Conservation (phyloP, 2,888 invertebrate species). For the Agrotis clavis region DNA sequence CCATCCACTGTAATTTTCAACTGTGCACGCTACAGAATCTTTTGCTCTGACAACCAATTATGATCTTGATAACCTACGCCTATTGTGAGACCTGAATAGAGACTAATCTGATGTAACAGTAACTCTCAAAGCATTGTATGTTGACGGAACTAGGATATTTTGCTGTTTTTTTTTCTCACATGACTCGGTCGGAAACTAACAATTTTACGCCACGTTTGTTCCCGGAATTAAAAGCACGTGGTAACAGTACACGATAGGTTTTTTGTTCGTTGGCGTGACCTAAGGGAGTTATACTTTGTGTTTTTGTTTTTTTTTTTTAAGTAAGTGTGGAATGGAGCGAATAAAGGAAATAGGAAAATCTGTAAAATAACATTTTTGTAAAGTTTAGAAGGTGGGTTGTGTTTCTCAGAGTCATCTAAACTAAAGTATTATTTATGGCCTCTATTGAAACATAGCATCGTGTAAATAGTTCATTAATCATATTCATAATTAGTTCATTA, state of each 20-base stretch:
- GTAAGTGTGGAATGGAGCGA: neutral
- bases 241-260: conserved; percentile 13
- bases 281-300: neutral
- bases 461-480: too few species aligned
- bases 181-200: conserved; percentile 48
- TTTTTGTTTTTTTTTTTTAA: conserved; percentile 18
- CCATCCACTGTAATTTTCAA: conserved; percentile 39
- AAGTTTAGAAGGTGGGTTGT: too few species aligned
- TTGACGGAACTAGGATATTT: conserved; percentile 60
- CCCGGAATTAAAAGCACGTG: conserved; percentile 42
- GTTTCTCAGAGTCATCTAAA: too few species aligned
- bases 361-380: too few species aligned
- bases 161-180: conserved; percentile 52
- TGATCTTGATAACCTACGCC: conserved; percentile 65
- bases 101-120: conserved; percentile 73
- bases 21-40: conserved; percentile 48
- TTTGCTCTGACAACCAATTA: conserved; percentile 75
- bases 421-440: too few species aligned
- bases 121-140: conserved; percentile 71
- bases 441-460: too few species aligned
- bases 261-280: conserved; percentile 16
- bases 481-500: too few species aligned
- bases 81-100: conserved; percentile 69
- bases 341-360: too few species aligned
- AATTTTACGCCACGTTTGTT: conserved; percentile 48